phyloP scores from a whole-genome alignment of 2,888 invertebrate species.

The Zele albiditarsus region DNA sequence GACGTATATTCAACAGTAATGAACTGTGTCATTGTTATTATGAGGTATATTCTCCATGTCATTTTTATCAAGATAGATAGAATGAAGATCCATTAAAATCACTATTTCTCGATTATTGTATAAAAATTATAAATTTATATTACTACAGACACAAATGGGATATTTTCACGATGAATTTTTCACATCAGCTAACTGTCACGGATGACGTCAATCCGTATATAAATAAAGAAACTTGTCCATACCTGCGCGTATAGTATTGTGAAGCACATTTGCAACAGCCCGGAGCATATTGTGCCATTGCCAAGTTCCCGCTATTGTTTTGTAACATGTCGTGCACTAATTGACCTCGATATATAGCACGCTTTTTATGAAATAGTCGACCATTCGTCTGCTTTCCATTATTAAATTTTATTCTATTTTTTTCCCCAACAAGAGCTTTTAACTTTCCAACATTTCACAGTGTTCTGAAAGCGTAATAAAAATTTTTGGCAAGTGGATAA shows the following conservation, averaged over 20 bases:
- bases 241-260: constrained; percentile 38
- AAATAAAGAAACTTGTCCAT: constrained; percentile 1
- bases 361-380: constrained; percentile 11
- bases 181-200: background rate
- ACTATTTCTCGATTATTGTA: no score
- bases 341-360: constrained; percentile 60
- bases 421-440: background rate
- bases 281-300: constrained; percentile 56
- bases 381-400: constrained; percentile 5
- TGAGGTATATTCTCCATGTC: no score
- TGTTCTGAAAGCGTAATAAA: background rate
- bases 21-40: no score
- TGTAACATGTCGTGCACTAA: constrained; percentile 66
- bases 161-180: background rate
- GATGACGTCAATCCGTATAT: background rate
- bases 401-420: background rate
- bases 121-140: no score
- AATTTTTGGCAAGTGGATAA: background rate
- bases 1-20: no score
- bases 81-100: no score
- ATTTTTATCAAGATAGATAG: no score
- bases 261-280: constrained; percentile 32
- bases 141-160: background rate
- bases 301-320: constrained; percentile 63
- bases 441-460: background rate